Base-by-base conservation (phyloP, 2,113 vertebrate genomes). In the Tringa solitaria region DNA sequence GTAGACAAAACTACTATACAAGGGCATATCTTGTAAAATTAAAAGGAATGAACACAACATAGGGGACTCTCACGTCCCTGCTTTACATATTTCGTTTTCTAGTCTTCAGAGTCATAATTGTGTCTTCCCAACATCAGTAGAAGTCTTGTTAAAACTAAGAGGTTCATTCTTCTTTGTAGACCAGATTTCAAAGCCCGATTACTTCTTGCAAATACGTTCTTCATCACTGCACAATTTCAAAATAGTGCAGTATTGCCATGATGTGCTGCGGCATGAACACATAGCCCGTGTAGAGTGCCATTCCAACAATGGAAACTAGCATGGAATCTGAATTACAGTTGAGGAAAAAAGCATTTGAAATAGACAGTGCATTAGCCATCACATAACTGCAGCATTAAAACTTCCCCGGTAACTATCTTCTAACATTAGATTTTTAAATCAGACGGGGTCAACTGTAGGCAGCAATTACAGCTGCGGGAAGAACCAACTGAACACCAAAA, bases 251-350 rank as follows among this genome's bases (percentile, higher is more conserved):
- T 95, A 99, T 99, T 3, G 99, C 99, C 99, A 99, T 99, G 98
- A 99, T 99, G 98, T 99, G 99, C 98, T 99, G 99, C 50, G 99
- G 99, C 99, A 99, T 99, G 98, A 99, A 99, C 93, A 99, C 98
- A 12, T 99, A 99, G 32, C 99, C 99, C 1, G 99, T 99, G 98
- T 99, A 99, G 30, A 99, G 95, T 0, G 99, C 99, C 99, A 99
- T 99, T 80, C 98, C 99, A 59, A 99, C 98, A 43, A 99, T 95
- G 3, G 99, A 99, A 67, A 99, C 93, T 76, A 99, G 97, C 97
- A 99, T 98, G 19, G 99, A 99, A 98, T 99, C 99, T 99, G 98
- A 96, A 64, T 9, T 10, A 26, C 30, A 27, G 57, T 97, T 98
- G 98, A 99, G 98, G 98, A 98, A 98, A 98, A 87, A 43, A 24